Evolutionary conservation across 2,888 invertebrate genomes (phyloP), one percentile per base, ranked within the genome.

Genomic region (Hedya salicella): DNA sequence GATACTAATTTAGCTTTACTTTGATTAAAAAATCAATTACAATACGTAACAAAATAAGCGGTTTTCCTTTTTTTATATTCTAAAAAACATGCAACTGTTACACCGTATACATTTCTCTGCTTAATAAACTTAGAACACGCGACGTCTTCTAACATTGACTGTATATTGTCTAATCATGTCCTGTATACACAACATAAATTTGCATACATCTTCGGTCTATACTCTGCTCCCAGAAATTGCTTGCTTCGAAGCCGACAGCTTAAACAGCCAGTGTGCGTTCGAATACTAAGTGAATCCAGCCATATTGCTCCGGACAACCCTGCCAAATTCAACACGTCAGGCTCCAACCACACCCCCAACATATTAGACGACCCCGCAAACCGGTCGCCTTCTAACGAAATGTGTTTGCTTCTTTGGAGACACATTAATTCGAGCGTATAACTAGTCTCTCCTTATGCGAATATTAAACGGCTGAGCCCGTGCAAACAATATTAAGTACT

Each of bases 371-470:
- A 48, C 66, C 40, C 48, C 36, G 14, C 52, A 64, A 70, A 62
- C 36, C 59, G 36, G 60, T 53, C 17, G 70, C 30, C 32, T 59
- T 59, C 56, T 48, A 67, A 52, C 56, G 62, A 64, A 67, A 67
- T 62, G 63, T 68, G 70, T 68, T 68, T 68, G 70, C 64, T 70
- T 71, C 69, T 71, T 74, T 67, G 61, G 72, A 71, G 71, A 75
- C 70, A 74, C 73, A 78, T 77, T 78, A 78, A 78, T 79, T 75
- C 74, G 71, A 73, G 72, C 75, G 74, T 73, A 63, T 69, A 76
- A 78, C 74, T 76, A 76, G 76, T 77, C 76, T 77, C 74, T 75
- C 75, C 73, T 75, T 77, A 73, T 71, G 72, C 69, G 69, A 73
- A 70, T 73, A 74, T 74, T 76, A 73, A 73, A 69, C 70, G 66